A percentile compares a stretch with the other conserved stretches of the same genome.
phyloP scores from a whole-genome alignment of 2,113 vertebrate species.

The Myocastor coypus region DNA sequence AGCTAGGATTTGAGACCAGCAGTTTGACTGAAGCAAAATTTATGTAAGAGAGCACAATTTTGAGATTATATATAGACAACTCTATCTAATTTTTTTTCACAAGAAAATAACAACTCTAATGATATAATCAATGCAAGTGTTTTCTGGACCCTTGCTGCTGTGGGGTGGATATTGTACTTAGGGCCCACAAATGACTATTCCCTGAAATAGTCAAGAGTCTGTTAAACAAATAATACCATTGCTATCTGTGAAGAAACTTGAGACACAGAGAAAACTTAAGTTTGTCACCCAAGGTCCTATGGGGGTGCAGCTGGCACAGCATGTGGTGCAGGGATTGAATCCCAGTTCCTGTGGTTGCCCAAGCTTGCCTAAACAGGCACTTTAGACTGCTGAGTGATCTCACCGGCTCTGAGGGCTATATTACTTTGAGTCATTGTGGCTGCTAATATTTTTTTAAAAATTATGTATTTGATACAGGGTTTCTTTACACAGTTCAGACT shows the following conservation, averaged over 20 bases:
- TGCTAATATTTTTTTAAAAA: neutral
- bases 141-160: neutral
- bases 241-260: neutral
- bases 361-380: too few relatives aligned
- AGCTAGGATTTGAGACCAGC: neutral
- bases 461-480: too few relatives aligned
- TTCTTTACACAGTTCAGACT: too few relatives aligned
- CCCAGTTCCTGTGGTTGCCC: too few relatives aligned
- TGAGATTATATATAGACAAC: neutral
- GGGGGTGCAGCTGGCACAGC: too few relatives aligned
- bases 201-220: neutral
- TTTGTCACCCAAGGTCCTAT: neutral
- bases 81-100: neutral
- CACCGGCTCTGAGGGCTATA: neutral
- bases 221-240: conserved; percentile 7
- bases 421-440: neutral
- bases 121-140: neutral
- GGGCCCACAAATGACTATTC: neutral
- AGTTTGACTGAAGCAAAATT: neutral
- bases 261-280: neutral
- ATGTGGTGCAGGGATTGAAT: too few relatives aligned
- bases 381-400: too few relatives aligned
- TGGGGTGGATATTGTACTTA: neutral
- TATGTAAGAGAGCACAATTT: neutral
- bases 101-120: neutral